Evolutionary conservation across 1,140 invertebrate species (phyloP).

Genomic region (Drosophila sp.): DNA sequence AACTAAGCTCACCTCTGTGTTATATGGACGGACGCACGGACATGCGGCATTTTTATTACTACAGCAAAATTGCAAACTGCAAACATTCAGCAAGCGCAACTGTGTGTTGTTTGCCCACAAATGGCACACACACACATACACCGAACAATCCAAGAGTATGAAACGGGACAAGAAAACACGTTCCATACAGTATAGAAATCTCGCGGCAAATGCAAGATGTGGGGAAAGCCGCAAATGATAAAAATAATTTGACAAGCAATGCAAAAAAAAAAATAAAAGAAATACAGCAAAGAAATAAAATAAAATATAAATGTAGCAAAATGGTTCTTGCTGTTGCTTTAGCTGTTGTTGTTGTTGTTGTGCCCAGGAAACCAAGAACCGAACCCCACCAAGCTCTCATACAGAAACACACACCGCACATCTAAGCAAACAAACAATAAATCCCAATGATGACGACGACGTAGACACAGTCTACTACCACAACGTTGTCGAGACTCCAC

Average conservation of each 20-base stretch:
- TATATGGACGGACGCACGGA: conserved; percentile 39
- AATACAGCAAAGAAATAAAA: conserved; percentile 1
- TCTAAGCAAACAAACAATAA: conserved; percentile 54
- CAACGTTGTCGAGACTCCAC: neutral
- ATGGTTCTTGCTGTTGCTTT: conserved; percentile 32
- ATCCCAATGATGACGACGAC: conserved; percentile 15
- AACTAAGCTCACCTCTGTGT: conserved; percentile 33
- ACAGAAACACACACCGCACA: neutral
- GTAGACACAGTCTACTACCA: neutral
- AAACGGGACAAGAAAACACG: conserved; percentile 53
- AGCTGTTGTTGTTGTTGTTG: neutral
- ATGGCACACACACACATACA: conserved; percentile 33
- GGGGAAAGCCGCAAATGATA: conserved; percentile 25
- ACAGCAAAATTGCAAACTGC: conserved; percentile 36
- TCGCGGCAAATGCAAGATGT: conserved; percentile 14
- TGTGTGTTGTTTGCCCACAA: conserved; percentile 46
- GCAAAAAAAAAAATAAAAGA: conserved; percentile 16
- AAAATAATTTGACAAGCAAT: conserved; percentile 59
- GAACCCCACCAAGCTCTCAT: conserved; percentile 1
- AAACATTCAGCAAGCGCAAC: conserved; percentile 16
- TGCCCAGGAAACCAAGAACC: conserved; percentile 10
- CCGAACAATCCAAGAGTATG: neutral
- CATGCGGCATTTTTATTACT: conserved; percentile 60
- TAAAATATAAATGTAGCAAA: conserved; percentile 38
- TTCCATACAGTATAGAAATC: conserved; percentile 26